Evolutionary conservation across 2,113 vertebrate species (phyloP), one percentile per base, ranked within the genome.

Genomic region (Erpornis zantholeuca): DNA sequence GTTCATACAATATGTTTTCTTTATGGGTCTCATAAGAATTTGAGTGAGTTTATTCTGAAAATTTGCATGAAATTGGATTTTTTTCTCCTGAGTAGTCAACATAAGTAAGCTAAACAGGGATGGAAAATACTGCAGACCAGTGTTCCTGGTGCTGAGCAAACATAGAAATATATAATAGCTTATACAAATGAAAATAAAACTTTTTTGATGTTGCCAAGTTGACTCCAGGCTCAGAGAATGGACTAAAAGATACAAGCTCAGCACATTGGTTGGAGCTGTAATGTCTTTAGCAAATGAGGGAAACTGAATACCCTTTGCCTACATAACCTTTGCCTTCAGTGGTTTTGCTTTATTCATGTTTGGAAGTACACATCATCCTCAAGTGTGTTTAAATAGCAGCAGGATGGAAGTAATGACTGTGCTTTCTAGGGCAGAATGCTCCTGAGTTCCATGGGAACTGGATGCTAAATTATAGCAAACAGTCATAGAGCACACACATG

Each of bases 351-450:
- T 71, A 60, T 86, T 94, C 88, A 28, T 4, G 2, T 93, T 96
- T 95, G 80, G 72, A 92, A 94, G 80, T 35, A 60, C 64, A 50
- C 64, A 83, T 83, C 64, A 64, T 83, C 85, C 75, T 79, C 44
- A 23, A 52, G 56, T 75, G 45, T 63, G 50, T 90, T 90, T 94
- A 93, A 94, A 93, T 75, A 94, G 76, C 79, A 94, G 69, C 88
- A 95, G 90, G 86, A 81, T 92, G 93, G 76, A 70, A 95, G 60
- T 75, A 81, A 93, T 82, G 88, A 82, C 86, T 81, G 52, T 8
- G 4, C 57, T 92, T 95, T 86, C 76, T 94, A 88, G 76, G 85
- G 56, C 72, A 64, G 64, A 93, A 86, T 92, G 72, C 56, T 82
- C 56, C 79, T 24, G 72, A 88, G 56, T 75, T 92, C 56, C 69